Conservation (phyloP, 2,888 invertebrate genomes). For the Leucoptera coffeella region DNA sequence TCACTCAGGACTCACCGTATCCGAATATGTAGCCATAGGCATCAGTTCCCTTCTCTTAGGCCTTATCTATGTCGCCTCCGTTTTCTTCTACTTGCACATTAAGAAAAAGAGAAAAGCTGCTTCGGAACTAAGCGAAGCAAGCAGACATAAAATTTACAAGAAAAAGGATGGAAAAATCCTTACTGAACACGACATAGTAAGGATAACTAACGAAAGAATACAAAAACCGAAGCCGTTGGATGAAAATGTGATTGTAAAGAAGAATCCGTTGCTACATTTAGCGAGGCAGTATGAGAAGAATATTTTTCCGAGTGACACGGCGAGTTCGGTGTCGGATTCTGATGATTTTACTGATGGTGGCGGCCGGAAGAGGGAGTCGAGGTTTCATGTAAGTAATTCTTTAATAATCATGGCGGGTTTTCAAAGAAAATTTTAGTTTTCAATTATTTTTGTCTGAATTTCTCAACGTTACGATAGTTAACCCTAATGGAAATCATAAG, state of each 20-base stretch:
- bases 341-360: slow-evolving; percentile 50
- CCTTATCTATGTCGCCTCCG: slow-evolving; percentile 79
- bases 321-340: slow-evolving; percentile 60
- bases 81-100: slow-evolving; percentile 75
- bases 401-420: too few relatives aligned
- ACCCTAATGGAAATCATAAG: too few relatives aligned
- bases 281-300: slow-evolving; percentile 55
- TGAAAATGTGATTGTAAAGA: slow-evolving; percentile 68
- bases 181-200: slow-evolving; percentile 36
- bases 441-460: too few relatives aligned
- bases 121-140: slow-evolving; percentile 33
- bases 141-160: slow-evolving; percentile 15
- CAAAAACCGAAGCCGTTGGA: slow-evolving; percentile 34
- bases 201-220: slow-evolving; percentile 35
- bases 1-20: slow-evolving; percentile 59
- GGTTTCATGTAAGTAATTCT: slow-evolving; percentile 26
- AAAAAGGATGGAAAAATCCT: slow-evolving; percentile 33
- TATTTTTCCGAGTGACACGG: slow-evolving; percentile 41
- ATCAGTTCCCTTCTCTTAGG: slow-evolving; percentile 80
- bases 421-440: too few relatives aligned
- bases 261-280: slow-evolving; percentile 62
- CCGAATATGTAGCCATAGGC: slow-evolving; percentile 80
- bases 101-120: slow-evolving; percentile 56
- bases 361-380: slow-evolving; percentile 22
- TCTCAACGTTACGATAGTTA: too few relatives aligned